These are phyloP conservation scores for Whitmania pigra DNA, from an alignment of 1,140 invertebrate species.

Conservation along the genomic window DNA sequence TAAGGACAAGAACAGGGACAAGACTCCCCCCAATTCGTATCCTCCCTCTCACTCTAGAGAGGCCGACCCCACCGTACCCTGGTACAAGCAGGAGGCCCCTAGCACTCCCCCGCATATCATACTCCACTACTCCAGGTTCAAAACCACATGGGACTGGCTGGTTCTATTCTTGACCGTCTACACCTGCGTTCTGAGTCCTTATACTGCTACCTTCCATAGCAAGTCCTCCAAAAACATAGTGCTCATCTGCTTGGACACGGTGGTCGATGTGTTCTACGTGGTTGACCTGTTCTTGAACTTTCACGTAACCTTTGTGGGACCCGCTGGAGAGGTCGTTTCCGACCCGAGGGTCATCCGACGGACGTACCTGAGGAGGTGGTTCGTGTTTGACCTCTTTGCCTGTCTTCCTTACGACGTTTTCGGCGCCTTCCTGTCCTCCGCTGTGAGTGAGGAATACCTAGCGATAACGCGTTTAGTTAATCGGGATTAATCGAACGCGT, in stretches of 20 bases:
- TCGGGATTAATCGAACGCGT: background rate
- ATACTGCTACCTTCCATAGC: slow-evolving; percentile 99
- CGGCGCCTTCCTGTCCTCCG: slow-evolving; percentile 55
- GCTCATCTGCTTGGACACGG: slow-evolving; percentile 73
- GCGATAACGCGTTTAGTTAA: background rate
- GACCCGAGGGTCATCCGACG: slow-evolving; percentile 90
- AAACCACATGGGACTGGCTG: slow-evolving; percentile 93
- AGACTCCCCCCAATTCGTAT: too few species aligned
- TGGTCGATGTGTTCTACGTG: slow-evolving; percentile 99
- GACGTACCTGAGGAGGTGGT: slow-evolving; percentile 98
- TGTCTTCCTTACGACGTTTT: slow-evolving; percentile 99
- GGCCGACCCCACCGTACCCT: slow-evolving; percentile 89
- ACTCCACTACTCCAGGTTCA: slow-evolving; percentile 94
- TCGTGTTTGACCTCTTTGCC: slow-evolving; percentile 94
- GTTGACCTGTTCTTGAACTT: slow-evolving; percentile 99
- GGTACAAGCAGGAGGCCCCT: slow-evolving; percentile 97
- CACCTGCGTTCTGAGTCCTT: slow-evolving; percentile 64
- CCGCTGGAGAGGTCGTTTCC: slow-evolving; percentile 63
- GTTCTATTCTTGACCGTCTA: slow-evolving; percentile 85
- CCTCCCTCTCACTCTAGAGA: slow-evolving; percentile 47
- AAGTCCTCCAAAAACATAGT: slow-evolving; percentile 97
- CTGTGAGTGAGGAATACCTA: background rate
- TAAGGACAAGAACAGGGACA: too few species aligned
- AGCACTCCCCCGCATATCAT: slow-evolving; percentile 98
- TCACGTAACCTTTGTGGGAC: slow-evolving; percentile 98